Evolutionary conservation across 2,113 vertebrate genomes (phyloP).

Genomic region (Tetrax tetrax): DNA sequence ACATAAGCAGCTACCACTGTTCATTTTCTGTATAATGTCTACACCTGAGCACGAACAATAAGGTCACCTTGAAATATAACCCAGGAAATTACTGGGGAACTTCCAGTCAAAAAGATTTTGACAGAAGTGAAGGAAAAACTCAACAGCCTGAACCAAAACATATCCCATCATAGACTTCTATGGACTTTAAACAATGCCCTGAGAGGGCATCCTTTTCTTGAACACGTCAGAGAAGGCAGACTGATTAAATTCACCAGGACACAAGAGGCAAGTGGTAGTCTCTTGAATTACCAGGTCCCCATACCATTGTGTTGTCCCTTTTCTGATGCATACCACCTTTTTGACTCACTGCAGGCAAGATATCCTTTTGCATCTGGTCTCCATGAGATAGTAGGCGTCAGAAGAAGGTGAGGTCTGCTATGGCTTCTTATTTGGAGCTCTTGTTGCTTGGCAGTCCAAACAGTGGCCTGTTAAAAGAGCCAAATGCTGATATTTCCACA

Average conservation of each 20-base stretch:
- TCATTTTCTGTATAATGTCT: neutral
- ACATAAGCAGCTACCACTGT: neutral
- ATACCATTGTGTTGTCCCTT: fast-evolving
- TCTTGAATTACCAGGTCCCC: neutral
- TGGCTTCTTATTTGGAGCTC: conserved; percentile 8
- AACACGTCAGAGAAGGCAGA: neutral
- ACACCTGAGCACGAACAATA: neutral
- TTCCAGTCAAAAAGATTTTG: neutral
- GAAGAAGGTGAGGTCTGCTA: conserved; percentile 28
- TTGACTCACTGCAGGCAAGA: neutral
- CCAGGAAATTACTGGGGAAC: neutral
- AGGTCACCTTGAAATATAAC: neutral
- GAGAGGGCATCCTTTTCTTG: neutral
- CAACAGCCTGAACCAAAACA: neutral
- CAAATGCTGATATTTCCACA: conserved; percentile 57
- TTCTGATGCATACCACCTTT: neutral
- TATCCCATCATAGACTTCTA: neutral
- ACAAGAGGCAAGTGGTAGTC: neutral
- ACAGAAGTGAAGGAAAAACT: neutral
- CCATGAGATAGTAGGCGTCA: conserved; percentile 30
- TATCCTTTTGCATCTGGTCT: conserved; percentile 39
- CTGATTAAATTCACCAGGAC: neutral
- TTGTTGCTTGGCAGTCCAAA: conserved; percentile 63
- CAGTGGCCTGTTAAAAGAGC: conserved; percentile 32
- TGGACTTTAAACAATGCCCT: neutral